Evolutionary conservation across 2,888 invertebrate genomes (phyloP).

Genomic region (Copidosoma aretas): DNA sequence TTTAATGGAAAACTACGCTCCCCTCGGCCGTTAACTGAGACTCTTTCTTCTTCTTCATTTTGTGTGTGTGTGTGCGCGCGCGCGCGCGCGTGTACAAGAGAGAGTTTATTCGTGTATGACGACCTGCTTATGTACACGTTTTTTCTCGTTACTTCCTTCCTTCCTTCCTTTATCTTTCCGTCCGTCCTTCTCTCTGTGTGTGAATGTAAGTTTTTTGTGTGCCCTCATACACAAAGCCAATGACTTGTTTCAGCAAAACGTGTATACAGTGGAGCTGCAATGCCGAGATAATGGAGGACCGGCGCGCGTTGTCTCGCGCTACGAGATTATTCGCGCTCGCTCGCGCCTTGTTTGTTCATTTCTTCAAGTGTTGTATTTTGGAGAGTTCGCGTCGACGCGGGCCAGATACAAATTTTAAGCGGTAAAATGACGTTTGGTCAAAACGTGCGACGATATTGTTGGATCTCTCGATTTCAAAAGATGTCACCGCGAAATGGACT

Average conservation of each 20-base stretch:
- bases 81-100: background rate
- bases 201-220: background rate
- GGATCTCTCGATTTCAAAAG: too few species aligned
- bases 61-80: too few species aligned
- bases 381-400: background rate
- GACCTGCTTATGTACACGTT: constrained; percentile 6
- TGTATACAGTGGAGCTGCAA: background rate
- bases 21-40: background rate
- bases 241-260: background rate
- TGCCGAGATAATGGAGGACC: background rate
- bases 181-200: too few species aligned
- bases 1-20: constrained; percentile 16
- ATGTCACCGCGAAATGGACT: background rate
- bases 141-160: constrained; percentile 10
- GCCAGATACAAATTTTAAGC: background rate
- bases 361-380: too few species aligned
- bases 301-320: background rate
- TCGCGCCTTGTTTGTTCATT: background rate
- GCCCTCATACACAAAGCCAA: background rate
- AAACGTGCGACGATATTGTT: too few species aligned
- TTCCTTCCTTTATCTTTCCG: background rate
- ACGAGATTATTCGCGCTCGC: background rate
- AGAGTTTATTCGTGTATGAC: too few species aligned
- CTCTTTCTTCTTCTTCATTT: background rate
- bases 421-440: background rate